phyloP scores from a whole-genome alignment of 2,888 invertebrate genomes.

The Hartigia nigra region DNA sequence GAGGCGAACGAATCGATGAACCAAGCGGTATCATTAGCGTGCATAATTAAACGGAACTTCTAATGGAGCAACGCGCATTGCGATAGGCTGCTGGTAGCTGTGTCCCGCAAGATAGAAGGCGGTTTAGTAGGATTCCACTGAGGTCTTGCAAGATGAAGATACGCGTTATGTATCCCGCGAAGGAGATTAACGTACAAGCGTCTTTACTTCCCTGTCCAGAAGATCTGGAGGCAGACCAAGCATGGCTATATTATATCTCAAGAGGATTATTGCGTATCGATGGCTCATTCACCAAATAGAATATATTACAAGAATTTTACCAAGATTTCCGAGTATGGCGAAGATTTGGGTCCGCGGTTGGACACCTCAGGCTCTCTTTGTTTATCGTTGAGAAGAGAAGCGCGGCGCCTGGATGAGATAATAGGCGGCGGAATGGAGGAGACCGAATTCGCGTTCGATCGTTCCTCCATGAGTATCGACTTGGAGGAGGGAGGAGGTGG shows the following conservation, averaged over 20 bases:
- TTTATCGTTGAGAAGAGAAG: not conserved
- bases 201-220: not conserved
- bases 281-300: not conserved
- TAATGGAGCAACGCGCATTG: slow-evolving; percentile 48
- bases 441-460: not conserved
- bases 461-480: not conserved
- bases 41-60: slow-evolving; percentile 53
- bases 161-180: not conserved
- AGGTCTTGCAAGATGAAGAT: slow-evolving; percentile 28
- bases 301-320: not conserved
- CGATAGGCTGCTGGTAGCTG: slow-evolving; percentile 43
- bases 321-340: not conserved
- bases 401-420: not conserved
- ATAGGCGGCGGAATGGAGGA: not conserved
- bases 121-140: slow-evolving; percentile 52
- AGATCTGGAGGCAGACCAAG: not conserved
- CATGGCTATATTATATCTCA: not conserved
- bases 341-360: not conserved
- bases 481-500: not conserved
- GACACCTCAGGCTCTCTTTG: not conserved
- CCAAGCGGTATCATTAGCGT: slow-evolving; percentile 37
- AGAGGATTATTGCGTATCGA: not conserved
- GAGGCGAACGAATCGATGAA: slow-evolving; percentile 30
- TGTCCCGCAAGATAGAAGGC: slow-evolving; percentile 46
- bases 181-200: not conserved